Percentiles rank a stretch among this genome's conserved stretches.
Evolutionary conservation across 2,888 invertebrate species (phyloP).

Genomic region (Rhimphoctona megacephalus): DNA sequence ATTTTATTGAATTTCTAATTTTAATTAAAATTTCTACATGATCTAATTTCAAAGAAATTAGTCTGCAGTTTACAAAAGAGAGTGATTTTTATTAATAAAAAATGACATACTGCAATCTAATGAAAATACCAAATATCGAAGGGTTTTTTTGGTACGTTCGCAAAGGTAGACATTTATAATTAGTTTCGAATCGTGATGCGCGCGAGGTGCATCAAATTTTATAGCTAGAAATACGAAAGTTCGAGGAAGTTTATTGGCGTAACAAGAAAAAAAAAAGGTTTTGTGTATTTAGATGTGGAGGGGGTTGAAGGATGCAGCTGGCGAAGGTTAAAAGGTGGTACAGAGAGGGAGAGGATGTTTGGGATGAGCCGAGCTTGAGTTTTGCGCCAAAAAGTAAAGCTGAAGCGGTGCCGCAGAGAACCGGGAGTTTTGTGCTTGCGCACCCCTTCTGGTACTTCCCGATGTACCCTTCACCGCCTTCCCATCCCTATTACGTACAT

Average conservation of each 20-base stretch:
- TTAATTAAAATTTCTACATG: too few species aligned
- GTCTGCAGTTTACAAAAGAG: too few species aligned
- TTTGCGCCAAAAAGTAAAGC: constrained; percentile 59
- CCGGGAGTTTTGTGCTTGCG: constrained; percentile 51
- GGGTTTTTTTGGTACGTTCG: too few species aligned
- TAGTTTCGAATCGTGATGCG: not conserved
- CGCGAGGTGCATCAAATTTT: not conserved
- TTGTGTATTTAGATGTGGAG: constrained; percentile 19
- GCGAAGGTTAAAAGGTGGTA: constrained; percentile 13
- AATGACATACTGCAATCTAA: not conserved
- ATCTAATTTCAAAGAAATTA: too few species aligned
- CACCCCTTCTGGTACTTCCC: constrained; percentile 61
- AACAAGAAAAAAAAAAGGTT: not conserved
- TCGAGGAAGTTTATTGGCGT: not conserved
- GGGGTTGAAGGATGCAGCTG: constrained; percentile 26
- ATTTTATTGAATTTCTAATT: too few species aligned
- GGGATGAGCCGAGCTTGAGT: constrained; percentile 50
- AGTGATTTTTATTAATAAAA: not conserved
- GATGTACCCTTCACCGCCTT: constrained; percentile 30
- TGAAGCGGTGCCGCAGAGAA: constrained; percentile 46
- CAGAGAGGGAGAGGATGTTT: not conserved
- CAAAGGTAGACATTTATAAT: not conserved
- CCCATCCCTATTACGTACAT: constrained; percentile 15
- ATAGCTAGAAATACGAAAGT: not conserved
- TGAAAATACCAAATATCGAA: not conserved